Base-by-base conservation (phyloP, 2,888 invertebrate species). In the Allacma fusca region DNA sequence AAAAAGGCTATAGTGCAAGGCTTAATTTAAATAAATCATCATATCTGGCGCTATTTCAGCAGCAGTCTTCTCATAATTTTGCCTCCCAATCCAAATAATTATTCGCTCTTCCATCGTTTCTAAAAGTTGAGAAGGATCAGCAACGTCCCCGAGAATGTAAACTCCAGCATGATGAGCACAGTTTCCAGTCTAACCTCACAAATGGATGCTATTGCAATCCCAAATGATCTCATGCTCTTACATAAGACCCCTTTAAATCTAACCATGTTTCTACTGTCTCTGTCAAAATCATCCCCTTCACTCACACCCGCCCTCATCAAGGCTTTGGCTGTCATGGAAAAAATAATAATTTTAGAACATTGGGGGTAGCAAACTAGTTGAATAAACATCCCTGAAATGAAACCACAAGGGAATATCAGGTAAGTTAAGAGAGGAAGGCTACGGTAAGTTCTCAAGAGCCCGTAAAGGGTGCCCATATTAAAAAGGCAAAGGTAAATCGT, bases 401-500 rank as follows among this genome's bases (percentile, higher is more conserved):
- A 69, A 1, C 16, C 40, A 12, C 23, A 1, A 1, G 68, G 68
- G 21, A 69, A 69, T 12, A 69, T 1, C n/a, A 23, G 5, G 21
- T 69, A 69, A 43, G 23, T 69, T 12, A 28, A 29, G n/a, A 69
- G 21, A 13, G 68, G 68, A 16, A 69, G 40, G 23, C 1, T 1
- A 5, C 23, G n/a, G 68, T 40, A 34, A 4, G 1, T 21, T 23
- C 68, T 69, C 19, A 69, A 13, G 7, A 29, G 4, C 19, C 21
- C 68, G 34, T 40, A 69, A 9, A 69, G 21, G 23, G 68, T 13
- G 16, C 40, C 40, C 12, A 69, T 69, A 24, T 69, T 69, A 40
- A 69, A 69, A 40, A 69, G 13, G 21, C 68, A 69, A 1, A 69
- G 43, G 21, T 69, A 69, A 5, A 69, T n/a, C 5, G 43, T 69